Percentiles rank a stretch among this genome's conserved stretches.
Conservation (phyloP, 1,140 invertebrate species). For the Drosophila yakuba region DNA sequence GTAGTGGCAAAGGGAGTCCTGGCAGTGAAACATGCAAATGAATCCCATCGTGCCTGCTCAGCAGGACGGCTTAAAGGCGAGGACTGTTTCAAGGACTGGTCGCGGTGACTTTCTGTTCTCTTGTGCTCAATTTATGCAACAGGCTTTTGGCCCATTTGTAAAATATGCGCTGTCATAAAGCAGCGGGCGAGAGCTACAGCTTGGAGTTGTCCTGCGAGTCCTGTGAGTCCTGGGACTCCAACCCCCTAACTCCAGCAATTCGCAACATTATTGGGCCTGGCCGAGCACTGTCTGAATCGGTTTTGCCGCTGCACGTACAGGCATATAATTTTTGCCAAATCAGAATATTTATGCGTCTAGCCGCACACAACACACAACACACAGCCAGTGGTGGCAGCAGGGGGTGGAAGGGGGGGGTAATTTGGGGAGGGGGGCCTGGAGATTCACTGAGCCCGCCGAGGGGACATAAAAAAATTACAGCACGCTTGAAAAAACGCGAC, state of each 20-base stretch:
- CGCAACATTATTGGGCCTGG: constrained; percentile 65
- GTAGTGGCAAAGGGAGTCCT: background rate
- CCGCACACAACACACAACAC: constrained; percentile 55
- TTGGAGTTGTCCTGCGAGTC: constrained; percentile 3
- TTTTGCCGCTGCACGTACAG: constrained; percentile 65
- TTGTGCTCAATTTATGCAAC: constrained; percentile 74
- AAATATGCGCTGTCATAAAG: constrained; percentile 82
- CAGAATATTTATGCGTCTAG: constrained; percentile 84
- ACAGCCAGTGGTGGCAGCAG: background rate
- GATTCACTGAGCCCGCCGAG: constrained; percentile 29
- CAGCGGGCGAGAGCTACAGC: constrained; percentile 40
- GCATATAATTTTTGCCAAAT: constrained; percentile 83
- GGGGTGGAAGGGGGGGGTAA: background rate
- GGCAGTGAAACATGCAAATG: constrained; percentile 63
- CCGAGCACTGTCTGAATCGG: constrained; percentile 7
- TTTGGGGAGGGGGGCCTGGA: background rate
- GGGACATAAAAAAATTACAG: constrained; percentile 75
- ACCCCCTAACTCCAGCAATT: constrained; percentile 2
- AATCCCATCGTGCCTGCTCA: constrained; percentile 26
- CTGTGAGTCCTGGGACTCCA: constrained; percentile 4
- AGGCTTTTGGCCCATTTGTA: constrained; percentile 82
- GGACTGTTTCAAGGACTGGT: constrained; percentile 46
- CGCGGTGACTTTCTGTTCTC: constrained; percentile 37
- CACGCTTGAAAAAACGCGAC: constrained; percentile 80
- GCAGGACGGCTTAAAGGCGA: constrained; percentile 53